Conservation (phyloP, 1,140 invertebrate species). For the Brachionus angularis region DNA sequence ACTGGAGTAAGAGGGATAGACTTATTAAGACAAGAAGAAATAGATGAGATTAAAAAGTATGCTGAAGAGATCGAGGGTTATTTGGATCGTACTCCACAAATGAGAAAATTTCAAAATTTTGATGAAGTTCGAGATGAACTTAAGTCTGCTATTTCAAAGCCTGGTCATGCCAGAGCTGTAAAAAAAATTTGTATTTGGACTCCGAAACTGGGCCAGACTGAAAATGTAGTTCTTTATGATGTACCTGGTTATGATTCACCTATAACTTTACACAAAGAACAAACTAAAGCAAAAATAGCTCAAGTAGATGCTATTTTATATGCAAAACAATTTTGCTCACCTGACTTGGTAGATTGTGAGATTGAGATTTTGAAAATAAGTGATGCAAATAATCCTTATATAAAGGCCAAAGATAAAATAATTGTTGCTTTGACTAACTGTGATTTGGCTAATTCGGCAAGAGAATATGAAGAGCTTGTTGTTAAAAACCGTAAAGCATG, state of each 20-base stretch:
- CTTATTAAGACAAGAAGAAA: not conserved
- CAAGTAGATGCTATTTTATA: not conserved
- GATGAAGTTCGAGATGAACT: not conserved
- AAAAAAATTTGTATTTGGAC: conserved; percentile 1
- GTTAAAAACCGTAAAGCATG: not conserved
- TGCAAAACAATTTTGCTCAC: too few relatives aligned
- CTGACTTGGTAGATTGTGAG: too few relatives aligned
- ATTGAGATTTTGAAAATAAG: not conserved
- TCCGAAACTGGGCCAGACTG: not conserved
- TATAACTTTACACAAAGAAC: conserved; percentile 4
- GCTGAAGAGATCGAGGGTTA: not conserved
- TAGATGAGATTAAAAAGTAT: not conserved
- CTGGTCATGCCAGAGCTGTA: conserved; percentile 8
- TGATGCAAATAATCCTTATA: not conserved
- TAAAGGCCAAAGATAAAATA: not conserved
- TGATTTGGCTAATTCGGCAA: not conserved
- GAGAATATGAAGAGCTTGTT: not conserved
- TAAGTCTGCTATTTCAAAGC: not conserved
- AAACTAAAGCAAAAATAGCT: not conserved
- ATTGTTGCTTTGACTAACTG: not conserved
- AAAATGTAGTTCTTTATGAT: conserved; percentile 8
- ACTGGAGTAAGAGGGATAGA: too few relatives aligned
- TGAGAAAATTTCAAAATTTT: not conserved
- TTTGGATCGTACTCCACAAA: conserved; percentile 12
- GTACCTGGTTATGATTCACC: conserved; percentile 33